Evolutionary conservation across 2,888 invertebrate genomes (phyloP).

Genomic region (Drosophila paranaensis): DNA sequence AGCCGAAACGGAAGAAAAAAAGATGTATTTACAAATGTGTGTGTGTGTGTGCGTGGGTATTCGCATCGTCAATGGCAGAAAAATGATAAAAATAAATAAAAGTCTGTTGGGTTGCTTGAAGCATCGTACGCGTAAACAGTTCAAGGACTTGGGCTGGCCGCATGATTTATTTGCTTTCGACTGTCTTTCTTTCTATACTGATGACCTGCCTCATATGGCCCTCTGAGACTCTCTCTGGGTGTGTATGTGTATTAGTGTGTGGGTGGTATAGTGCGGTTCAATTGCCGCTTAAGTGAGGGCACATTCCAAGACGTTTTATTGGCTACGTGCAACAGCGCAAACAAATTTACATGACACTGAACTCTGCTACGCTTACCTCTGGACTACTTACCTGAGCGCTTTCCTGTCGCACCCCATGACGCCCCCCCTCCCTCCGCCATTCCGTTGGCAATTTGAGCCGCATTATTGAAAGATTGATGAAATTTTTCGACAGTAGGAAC

Average conservation of each 20-base stretch:
- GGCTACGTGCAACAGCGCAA: slow-evolving; percentile 78
- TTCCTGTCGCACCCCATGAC: not conserved
- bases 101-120: slow-evolving; percentile 63
- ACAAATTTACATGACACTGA: slow-evolving; percentile 80
- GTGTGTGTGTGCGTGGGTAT: slow-evolving; percentile 11
- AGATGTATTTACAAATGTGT: slow-evolving; percentile 3
- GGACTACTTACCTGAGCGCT: slow-evolving; percentile 40
- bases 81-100: slow-evolving; percentile 68
- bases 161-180: slow-evolving; percentile 76
- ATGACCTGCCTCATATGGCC: slow-evolving; percentile 43
- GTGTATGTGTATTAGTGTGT: slow-evolving; percentile 6
- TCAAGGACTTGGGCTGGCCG: slow-evolving; percentile 65
- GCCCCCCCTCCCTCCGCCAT: not conserved
- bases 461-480: slow-evolving; percentile 81
- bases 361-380: slow-evolving; percentile 48
- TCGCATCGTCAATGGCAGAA: slow-evolving; percentile 53
- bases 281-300: slow-evolving; percentile 57
- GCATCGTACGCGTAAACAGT: slow-evolving; percentile 57
- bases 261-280: slow-evolving; percentile 49
- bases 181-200: slow-evolving; percentile 58
- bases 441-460: slow-evolving; percentile 44
- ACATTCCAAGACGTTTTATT: slow-evolving; percentile 71
- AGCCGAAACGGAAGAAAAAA: slow-evolving; percentile 38
- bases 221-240: slow-evolving; percentile 8
- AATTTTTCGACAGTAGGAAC: slow-evolving; percentile 48